These are phyloP conservation scores for Drosophila takahashii DNA, from an alignment of 1,140 invertebrate species.

Conservation along the genomic window DNA sequence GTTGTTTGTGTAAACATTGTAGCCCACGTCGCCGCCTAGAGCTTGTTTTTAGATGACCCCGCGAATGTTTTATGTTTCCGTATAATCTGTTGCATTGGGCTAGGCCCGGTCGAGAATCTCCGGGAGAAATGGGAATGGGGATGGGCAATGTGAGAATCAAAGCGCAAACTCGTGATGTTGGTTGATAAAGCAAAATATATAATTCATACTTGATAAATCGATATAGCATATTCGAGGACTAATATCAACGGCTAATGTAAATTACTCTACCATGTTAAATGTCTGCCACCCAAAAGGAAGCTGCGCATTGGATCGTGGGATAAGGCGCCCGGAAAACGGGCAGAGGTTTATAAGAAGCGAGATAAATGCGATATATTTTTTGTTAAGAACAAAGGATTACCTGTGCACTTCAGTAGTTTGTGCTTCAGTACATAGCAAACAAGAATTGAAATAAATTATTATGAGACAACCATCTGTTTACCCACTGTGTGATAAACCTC, in stretches of 20 bases:
- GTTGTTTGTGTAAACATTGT: constrained; percentile 53
- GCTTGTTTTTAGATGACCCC: constrained; percentile 62
- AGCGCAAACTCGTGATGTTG: constrained; percentile 79
- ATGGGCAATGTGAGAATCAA: constrained; percentile 59
- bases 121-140: not conserved
- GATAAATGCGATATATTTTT: constrained; percentile 47
- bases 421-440: constrained; percentile 59
- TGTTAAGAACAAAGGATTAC: constrained; percentile 63
- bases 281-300: constrained; percentile 10
- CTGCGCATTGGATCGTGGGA: constrained; percentile 24
- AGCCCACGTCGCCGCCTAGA: constrained; percentile 41
- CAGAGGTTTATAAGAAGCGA: constrained; percentile 12
- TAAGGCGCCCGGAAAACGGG: constrained; percentile 1
- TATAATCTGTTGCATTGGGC: constrained; percentile 47
- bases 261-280: constrained; percentile 30
- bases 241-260: constrained; percentile 48
- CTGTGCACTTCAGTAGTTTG: constrained; percentile 69
- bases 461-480: constrained; percentile 11
- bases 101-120: constrained; percentile 7
- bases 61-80: constrained; percentile 22
- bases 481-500: not conserved
- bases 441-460: constrained; percentile 66
- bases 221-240: constrained; percentile 63
- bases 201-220: constrained; percentile 37
- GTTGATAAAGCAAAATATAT: constrained; percentile 63